Base-by-base conservation (phyloP, 2,113 vertebrate genomes). In the Tychaedon coryphoeus region DNA sequence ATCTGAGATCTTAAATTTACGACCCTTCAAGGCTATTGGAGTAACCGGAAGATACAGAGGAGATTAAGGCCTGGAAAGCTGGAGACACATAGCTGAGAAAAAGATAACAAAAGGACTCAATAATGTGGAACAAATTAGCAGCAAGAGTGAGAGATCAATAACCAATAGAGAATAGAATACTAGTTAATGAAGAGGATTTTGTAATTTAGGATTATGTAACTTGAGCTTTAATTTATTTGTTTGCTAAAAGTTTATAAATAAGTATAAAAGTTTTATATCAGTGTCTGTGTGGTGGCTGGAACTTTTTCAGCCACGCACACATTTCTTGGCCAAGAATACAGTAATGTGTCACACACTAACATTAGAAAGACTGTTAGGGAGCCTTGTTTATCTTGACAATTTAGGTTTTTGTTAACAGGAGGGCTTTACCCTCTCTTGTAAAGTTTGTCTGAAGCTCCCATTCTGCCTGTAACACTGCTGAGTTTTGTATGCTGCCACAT, bases 291-390 rank as follows among this genome's bases (percentile, higher is more conserved):
- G 9, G n/a, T 3, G 7, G n/a, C n/a, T 64, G 57, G n/a, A 47
- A 65, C 14, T 24, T 65, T 64, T 24, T 29, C n/a, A 56, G 40
- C 6, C 15, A 12, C 50, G 28, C 11, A 73, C 14, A 19, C 23
- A 19, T 7, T 8, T 47, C 48, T 65, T 47, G 40, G 40, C n/a
- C 28, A 56, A 47, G 18, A 38, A 26, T 38, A 14, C 16, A 40
- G 19, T 15, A 65, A 56, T 5, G 9, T 10, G 19, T 56, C 18
- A 8, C 33, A 62, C 1, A 0, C 14, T 19, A 47, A 14, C 14
- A 10, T 40, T n/a, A n/a, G 24, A 65, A 74, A 40, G 60, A n/a
- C 42, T 40, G 19, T n/a, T 56, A 23, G 29, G 24, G 28, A 64
- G 8, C 19, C 19, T 48, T 40, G 42, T 65, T 29, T 40, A 40